These are phyloP conservation scores for Schlechtendalia chinensis DNA, from an alignment of 1,140 invertebrate species.

Conservation along the genomic window DNA sequence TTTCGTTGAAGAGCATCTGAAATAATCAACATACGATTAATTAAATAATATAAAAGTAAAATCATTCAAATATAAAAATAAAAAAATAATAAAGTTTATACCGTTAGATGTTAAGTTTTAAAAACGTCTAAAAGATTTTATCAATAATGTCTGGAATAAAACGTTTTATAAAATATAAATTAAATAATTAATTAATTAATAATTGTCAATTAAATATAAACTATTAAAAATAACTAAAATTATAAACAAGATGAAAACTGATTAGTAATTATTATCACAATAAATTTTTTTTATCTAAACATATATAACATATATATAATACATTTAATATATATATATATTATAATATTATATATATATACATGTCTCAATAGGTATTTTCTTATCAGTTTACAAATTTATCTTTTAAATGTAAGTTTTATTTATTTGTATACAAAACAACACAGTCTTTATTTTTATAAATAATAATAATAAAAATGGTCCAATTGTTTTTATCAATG, in stretches of 20 bases:
- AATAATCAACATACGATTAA: slow-evolving; percentile 53
- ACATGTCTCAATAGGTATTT: neutral
- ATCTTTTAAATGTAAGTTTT: neutral
- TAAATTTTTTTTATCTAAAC: neutral
- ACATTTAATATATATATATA: too few species aligned
- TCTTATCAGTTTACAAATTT: slow-evolving; percentile 24
- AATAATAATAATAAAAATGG: neutral
- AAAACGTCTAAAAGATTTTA: neutral
- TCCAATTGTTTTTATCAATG: neutral
- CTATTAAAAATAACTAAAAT: too few species aligned
- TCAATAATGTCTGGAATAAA: neutral
- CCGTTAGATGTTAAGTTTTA: too few species aligned
- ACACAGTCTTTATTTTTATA: neutral
- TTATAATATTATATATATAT: neutral
- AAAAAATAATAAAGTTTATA: too few species aligned
- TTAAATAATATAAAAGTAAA: neutral
- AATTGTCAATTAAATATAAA: neutral
- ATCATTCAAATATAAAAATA: too few species aligned
- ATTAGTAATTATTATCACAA: neutral
- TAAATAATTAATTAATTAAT: neutral
- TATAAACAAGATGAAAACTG: neutral
- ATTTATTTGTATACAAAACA: neutral
- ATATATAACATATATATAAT: too few species aligned
- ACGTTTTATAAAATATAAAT: neutral
- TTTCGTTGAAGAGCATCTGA: slow-evolving; percentile 74